Evolutionary conservation across 2,113 vertebrate species (phyloP).

Genomic region (Galbula dea): DNA sequence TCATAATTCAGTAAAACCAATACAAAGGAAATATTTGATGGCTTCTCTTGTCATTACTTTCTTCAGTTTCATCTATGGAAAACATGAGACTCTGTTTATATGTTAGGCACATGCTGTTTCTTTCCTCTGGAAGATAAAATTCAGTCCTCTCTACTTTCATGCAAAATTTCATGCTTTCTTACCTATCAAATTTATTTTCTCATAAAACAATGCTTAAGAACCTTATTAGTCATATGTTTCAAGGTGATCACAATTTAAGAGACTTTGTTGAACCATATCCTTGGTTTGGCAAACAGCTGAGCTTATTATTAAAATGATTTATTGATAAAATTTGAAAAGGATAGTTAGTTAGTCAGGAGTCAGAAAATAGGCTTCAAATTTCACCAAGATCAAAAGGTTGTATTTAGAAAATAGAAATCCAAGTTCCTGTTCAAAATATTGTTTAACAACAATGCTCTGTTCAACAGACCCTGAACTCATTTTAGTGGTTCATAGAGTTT

Average conservation of each 20-base stretch:
- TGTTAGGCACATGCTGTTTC: background rate
- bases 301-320: background rate
- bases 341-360: background rate
- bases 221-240: background rate
- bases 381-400: background rate
- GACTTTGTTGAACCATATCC: background rate
- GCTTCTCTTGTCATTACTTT: background rate
- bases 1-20: background rate
- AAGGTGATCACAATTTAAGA: background rate
- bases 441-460: background rate
- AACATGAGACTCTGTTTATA: background rate
- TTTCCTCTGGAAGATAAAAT: background rate
- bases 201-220: background rate
- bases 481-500: background rate
- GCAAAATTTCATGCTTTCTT: background rate
- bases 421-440: background rate
- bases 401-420: background rate
- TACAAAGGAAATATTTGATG: background rate
- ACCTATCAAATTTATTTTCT: background rate
- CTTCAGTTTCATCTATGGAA: background rate
- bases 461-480: constrained; percentile 5
- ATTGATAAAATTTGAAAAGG: background rate
- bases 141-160: background rate
- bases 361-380: background rate
- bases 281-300: background rate